These are phyloP conservation scores for Bombus affinis DNA, from an alignment of 1,140 invertebrate species.

Conservation along the genomic window DNA sequence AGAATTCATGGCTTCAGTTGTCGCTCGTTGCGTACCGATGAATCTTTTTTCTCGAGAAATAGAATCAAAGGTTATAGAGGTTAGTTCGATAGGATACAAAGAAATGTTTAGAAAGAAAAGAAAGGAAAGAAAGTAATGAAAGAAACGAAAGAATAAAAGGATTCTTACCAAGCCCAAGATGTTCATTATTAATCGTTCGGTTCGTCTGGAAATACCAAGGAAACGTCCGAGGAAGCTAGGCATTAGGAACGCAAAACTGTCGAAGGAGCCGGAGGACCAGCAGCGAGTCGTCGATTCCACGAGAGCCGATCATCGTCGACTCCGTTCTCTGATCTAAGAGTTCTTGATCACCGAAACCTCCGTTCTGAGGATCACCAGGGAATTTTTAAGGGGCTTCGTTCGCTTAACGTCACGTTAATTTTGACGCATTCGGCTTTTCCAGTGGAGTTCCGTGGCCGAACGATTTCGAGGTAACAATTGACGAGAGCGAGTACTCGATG, in stretches of 20 bases:
- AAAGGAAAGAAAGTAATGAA: neutral
- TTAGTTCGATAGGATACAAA: neutral
- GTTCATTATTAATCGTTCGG: constrained; percentile 70
- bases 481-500: neutral
- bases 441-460: neutral
- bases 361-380: neutral
- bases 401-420: constrained; percentile 37
- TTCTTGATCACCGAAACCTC: neutral
- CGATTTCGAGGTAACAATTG: constrained; percentile 1
- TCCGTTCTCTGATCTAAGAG: neutral
- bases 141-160: no score
- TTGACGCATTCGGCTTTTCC: neutral
- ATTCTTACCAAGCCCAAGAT: constrained; percentile 65
- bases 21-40: no score
- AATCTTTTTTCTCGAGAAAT: neutral
- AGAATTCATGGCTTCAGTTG: no score
- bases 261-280: constrained; percentile 20
- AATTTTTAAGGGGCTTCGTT: constrained; percentile 17
- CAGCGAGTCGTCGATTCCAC: constrained; percentile 24
- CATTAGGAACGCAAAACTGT: constrained; percentile 52
- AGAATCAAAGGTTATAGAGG: constrained; percentile 17
- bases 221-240: constrained; percentile 55
- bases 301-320: constrained; percentile 42
- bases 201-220: constrained; percentile 59
- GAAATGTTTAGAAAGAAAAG: neutral